A percentile compares a stretch with the other conserved stretches of the same genome.
These are phyloP conservation scores for Pecten maximus DNA, from an alignment of 2,888 invertebrate species.

Conservation along the genomic window DNA sequence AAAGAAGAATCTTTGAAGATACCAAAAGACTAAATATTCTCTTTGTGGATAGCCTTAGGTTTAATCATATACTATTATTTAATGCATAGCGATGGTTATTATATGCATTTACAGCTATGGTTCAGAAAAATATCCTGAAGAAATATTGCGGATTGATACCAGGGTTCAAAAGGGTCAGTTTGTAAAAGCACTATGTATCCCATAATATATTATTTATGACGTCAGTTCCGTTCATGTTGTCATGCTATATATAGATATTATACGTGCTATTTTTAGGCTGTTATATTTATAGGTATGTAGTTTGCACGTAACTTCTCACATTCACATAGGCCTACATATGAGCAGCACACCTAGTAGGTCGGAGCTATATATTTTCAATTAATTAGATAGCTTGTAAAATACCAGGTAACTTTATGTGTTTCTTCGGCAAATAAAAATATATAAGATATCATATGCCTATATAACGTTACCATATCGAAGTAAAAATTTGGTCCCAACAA, in stretches of 20 bases:
- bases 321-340: too few species aligned
- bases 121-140: neutral
- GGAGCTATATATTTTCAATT: too few species aligned
- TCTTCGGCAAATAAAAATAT: too few species aligned
- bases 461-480: too few species aligned
- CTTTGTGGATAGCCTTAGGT: neutral
- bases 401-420: too few species aligned
- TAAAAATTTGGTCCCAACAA: too few species aligned
- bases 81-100: neutral
- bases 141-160: neutral
- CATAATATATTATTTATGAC: neutral
- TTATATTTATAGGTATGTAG: neutral
- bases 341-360: too few species aligned
- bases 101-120: neutral
- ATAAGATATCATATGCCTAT: too few species aligned
- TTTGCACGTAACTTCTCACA: too few species aligned
- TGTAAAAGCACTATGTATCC: neutral
- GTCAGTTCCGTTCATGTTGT: neutral
- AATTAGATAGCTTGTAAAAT: too few species aligned
- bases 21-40: neutral
- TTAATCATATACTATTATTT: neutral
- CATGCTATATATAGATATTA: neutral
- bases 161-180: neutral
- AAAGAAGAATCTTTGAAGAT: neutral
- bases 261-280: neutral